Evolutionary conservation across 1,140 invertebrate genomes (phyloP).

Genomic region (Drosophila busckii): DNA sequence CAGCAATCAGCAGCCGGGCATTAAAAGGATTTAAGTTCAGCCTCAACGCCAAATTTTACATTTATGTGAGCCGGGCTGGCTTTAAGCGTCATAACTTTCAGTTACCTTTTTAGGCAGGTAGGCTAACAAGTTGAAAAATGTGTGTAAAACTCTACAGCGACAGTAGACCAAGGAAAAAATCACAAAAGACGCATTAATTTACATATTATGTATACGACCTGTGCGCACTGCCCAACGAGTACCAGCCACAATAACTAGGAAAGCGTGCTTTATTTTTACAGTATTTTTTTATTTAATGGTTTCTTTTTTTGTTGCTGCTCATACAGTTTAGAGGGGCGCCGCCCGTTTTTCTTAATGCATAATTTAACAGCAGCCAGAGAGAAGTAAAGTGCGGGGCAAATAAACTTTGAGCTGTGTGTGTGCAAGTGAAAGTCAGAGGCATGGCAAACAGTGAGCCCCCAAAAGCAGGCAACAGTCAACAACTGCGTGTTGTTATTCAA

Average conservation of each 20-base stretch:
- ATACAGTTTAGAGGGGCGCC: conserved; percentile 3
- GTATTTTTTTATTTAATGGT: conserved; percentile 50
- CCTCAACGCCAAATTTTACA: too few species aligned
- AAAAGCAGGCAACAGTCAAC: conserved; percentile 71
- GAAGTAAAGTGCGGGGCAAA: background rate
- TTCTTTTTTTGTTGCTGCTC: conserved; percentile 38
- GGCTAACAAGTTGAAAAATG: conserved; percentile 18
- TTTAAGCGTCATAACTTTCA: conserved; percentile 7
- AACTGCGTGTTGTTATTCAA: conserved; percentile 74
- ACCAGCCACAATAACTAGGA: conserved; percentile 1
- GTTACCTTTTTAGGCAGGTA: conserved; percentile 13
- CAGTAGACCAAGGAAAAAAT: conserved; percentile 34
- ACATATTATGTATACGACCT: conserved; percentile 55
- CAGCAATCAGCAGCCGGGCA: too few species aligned
- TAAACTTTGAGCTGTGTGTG: background rate
- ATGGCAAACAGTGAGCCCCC: conserved; percentile 33
- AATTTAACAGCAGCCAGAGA: conserved; percentile 64
- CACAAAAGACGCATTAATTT: conserved; percentile 71
- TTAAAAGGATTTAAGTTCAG: too few species aligned
- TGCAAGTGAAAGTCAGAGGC: conserved; percentile 8
- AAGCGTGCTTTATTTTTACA: conserved; percentile 18
- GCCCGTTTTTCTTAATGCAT: conserved; percentile 63
- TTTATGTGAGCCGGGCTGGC: too few species aligned
- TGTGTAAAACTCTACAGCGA: conserved; percentile 7
- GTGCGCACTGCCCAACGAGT: conserved; percentile 30